phyloP scores from a whole-genome alignment of 2,113 vertebrate genomes.

The Bos javanicus region DNA sequence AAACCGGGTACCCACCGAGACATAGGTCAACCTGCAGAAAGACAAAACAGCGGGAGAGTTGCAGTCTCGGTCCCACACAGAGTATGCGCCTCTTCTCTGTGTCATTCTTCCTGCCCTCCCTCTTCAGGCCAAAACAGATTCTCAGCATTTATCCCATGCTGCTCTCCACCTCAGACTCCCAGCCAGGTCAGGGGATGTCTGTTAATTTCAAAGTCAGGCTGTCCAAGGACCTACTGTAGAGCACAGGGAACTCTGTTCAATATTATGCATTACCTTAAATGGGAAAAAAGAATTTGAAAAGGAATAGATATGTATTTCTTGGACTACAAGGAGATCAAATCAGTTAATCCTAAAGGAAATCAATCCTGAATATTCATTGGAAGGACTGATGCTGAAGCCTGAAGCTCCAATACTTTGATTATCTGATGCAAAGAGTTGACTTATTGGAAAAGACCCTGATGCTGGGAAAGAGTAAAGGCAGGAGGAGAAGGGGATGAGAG shows the following conservation, averaged over 20 bases:
- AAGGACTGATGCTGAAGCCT: neutral
- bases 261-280: neutral
- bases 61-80: accelerated
- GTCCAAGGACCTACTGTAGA: neutral
- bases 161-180: too few relatives aligned
- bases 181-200: neutral
- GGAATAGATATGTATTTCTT: neutral
- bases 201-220: neutral
- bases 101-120: neutral
- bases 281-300: neutral
- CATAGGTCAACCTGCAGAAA: neutral
- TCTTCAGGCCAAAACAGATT: neutral
- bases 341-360: neutral
- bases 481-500: neutral
- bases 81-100: neutral
- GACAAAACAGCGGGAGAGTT: accelerated
- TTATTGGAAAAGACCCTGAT: neutral
- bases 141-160: neutral
- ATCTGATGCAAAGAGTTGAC: neutral
- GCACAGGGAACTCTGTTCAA: neutral
- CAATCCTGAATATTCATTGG: neutral
- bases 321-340: neutral
- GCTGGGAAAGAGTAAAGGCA: neutral
- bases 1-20: neutral
- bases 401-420: neutral